Evolutionary conservation across 2,888 invertebrate species (phyloP), one percentile per base, ranked within the genome.

Genomic region (Neoaliturus tenellus): DNA sequence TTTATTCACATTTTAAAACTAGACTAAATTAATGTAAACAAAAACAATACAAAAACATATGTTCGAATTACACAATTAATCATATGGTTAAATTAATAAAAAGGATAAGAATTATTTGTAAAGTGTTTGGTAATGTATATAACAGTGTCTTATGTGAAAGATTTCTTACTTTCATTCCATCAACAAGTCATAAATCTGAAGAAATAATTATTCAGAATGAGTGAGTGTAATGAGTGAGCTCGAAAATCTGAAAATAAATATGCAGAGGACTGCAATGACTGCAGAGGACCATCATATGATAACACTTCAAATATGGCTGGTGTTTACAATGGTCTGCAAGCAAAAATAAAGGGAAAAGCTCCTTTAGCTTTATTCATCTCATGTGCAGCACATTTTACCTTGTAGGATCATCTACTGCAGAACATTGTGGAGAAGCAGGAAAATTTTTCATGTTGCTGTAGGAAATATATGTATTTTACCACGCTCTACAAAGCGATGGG

Each of bases 381-480:
- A n/a, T 81, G 41, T 62, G 62, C 58, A 23, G 81, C 62, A 12
- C 80, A 80, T 80, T 58, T 23, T 4, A n/a, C n/a, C n/a, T 80
- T 8, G 62, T 81, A 81, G 86, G 83, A 82, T 81, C 82, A 81
- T 69, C 85, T 31, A 83, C 87, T 82, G 86, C 85, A 71, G 86
- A 86, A 82, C 84, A 71, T 58, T 86, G 62, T 58, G 80, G 69
- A 85, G 86, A 85, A 86, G 86, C 86, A 39, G 82, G 82, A 78
- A 84, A 35, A 67, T 88, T 88, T 83, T 88, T 87, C 73, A 86
- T 71, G 85, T 82, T 86, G 85, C 81, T 87, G 3, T 85, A 87
- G 82, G 83, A 86, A 84, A 23, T 87, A 10, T 87, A 87, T 82
- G 67, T 55, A 5, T 44, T 31, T 75, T 35, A 25, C n/a, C 33